phyloP scores from a whole-genome alignment of 1,140 invertebrate genomes.

The Lepidurus packardi region DNA sequence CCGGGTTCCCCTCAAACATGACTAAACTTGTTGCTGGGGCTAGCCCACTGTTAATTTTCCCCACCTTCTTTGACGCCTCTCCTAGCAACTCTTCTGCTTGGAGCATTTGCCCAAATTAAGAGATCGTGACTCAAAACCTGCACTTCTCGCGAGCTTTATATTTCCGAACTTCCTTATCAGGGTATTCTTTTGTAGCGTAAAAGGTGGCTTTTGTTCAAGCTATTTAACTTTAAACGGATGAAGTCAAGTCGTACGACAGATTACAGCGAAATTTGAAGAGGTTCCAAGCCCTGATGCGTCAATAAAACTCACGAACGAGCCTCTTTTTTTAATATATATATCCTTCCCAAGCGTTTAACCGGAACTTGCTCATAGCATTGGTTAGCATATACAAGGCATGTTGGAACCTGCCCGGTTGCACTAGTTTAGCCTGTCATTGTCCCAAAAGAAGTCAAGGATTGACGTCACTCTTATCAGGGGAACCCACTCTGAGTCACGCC shows the following conservation, averaged over 20 bases:
- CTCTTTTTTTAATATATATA: neutral
- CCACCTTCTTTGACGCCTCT: neutral
- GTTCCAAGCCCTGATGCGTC: too few species aligned
- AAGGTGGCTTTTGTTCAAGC: too few species aligned
- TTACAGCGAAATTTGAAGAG: too few species aligned
- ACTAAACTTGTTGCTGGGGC: neutral
- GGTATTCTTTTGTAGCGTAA: neutral
- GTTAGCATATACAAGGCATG: neutral
- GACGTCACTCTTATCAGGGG: conserved; percentile 7
- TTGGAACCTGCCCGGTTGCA: neutral
- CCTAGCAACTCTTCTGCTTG: neutral
- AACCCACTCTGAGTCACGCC: conserved; percentile 6
- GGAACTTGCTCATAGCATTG: neutral
- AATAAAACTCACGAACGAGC: too few species aligned
- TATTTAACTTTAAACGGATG: too few species aligned
- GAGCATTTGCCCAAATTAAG: conserved; percentile 11
- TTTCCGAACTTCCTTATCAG: neutral
- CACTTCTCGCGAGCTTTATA: neutral
- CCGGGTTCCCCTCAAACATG: neutral
- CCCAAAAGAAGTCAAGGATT: neutral
- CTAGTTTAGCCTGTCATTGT: neutral
- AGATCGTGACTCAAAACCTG: conserved; percentile 2
- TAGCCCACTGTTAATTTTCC: neutral
- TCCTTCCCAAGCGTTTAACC: neutral
- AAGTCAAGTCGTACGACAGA: too few species aligned